Percentiles rank a stretch among this genome's conserved stretches.
phyloP scores from a whole-genome alignment of 2,113 vertebrate species.

The Corynorhinus townsendii region DNA sequence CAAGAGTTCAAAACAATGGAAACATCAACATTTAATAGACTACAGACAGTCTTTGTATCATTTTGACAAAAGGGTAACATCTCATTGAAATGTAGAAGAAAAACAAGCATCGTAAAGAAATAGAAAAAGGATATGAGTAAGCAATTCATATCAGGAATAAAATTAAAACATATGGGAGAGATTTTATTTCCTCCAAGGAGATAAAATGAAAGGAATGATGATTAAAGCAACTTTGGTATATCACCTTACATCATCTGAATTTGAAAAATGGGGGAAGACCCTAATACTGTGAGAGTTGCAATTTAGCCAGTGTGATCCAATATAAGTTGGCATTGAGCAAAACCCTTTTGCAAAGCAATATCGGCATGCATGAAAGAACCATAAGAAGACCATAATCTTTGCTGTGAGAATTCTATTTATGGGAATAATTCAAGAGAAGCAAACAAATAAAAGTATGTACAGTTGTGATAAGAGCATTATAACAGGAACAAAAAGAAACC shows the following conservation, averaged over 20 bases:
- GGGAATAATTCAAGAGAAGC: background rate
- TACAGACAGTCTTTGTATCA: background rate
- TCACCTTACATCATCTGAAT: constrained; percentile 25
- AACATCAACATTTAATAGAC: background rate
- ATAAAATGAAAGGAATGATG: constrained; percentile 39
- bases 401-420: background rate
- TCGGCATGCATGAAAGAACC: background rate
- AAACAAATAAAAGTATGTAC: background rate
- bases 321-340: too few relatives aligned
- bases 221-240: background rate
- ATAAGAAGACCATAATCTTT: background rate
- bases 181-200: background rate
- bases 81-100: background rate
- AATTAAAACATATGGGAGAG: constrained; percentile 24
- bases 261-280: background rate
- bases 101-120: background rate
- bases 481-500: background rate
- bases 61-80: background rate
- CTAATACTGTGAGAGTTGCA: background rate
- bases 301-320: background rate
- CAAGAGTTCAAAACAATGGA: background rate
- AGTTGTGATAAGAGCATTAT: constrained; percentile 15
- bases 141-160: constrained; percentile 32
- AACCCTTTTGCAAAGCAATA: background rate
- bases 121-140: constrained; percentile 25